Base-by-base conservation (phyloP, 2,888 invertebrate species). In the Spodoptera picta region DNA sequence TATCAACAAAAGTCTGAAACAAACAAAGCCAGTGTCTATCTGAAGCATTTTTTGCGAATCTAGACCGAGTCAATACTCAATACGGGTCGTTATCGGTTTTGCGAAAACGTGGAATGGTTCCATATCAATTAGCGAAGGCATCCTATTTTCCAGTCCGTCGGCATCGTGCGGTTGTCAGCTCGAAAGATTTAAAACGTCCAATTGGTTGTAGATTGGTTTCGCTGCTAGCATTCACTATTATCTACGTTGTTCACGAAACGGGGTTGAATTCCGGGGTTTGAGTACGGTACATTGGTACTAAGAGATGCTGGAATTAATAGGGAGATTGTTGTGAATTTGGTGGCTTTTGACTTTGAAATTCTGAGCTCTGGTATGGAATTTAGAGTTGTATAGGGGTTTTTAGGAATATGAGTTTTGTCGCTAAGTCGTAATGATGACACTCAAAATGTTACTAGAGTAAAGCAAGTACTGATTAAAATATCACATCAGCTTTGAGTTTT, bases 121-220 rank as follows among this genome's bases (percentile, higher is more conserved):
- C 52, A 54, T 75, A 65, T 66, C 75, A 75, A 79, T 79, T 79
- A 79, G 66, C 61, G 45, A 41, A 10, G 47, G 55, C 44, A 66
- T 43, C 65, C 64, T 58, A 79, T 79, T 79, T 77, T 79, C 75
- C 69, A 10, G 45, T n/a, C 63, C 65, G 72, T 49, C 47, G 62
- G 47, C 9, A 57, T 46, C 63, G 51, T 42, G 48, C 57, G 48
- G 51, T 49, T 57, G 53, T 57, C 65, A 55, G 64, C n/a, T 27
- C n/a, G 19, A 51, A 52, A 44, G 65, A 60, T 70, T 77, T 69
- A 53, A 79, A 67, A 60, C 52, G 62, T 14, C 42, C 43, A 65
- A 60, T 52, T 51, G 56, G 65, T 78, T 75, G 66, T 52, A 53
- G 56, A 66, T 78, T 75, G 66, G 62, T 51, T 76, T 61, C 19